These are phyloP conservation scores for Rana temporaria DNA, from an alignment of 2,113 vertebrate genomes.

Conservation along the genomic window DNA sequence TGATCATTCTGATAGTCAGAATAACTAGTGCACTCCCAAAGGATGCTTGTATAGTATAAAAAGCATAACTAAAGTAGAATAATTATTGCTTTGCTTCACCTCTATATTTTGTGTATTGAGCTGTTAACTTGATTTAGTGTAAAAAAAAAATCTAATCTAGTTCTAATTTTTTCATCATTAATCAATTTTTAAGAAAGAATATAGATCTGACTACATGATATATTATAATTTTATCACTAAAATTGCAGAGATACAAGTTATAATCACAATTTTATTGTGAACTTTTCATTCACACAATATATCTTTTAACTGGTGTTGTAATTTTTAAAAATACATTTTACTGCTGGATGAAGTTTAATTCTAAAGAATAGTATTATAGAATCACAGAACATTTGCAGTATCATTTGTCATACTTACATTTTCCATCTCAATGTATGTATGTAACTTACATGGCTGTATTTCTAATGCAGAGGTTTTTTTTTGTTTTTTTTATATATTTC, in stretches of 20 bases:
- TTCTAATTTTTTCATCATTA: conserved; percentile 39
- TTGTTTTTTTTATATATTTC: too few species aligned
- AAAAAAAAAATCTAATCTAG: conserved; percentile 3
- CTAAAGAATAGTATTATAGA: too few species aligned
- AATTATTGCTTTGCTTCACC: not conserved
- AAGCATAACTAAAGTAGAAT: not conserved
- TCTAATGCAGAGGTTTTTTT: too few species aligned
- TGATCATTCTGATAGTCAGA: too few species aligned
- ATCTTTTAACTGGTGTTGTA: not conserved
- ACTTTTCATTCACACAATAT: not conserved
- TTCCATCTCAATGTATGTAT: too few species aligned
- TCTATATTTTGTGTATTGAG: conserved; percentile 1
- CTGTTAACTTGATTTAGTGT: conserved; percentile 28
- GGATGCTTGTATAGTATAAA: not conserved
- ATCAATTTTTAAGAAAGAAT: conserved; percentile 35
- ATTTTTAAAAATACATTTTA: not conserved
- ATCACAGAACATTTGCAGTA: too few species aligned
- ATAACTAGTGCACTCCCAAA: not conserved
- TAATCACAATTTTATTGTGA: not conserved
- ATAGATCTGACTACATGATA: not conserved
- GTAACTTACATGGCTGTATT: too few species aligned
- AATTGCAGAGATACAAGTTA: conserved; percentile 24
- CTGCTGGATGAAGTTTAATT: too few species aligned
- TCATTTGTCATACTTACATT: too few species aligned
- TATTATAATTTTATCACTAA: conserved; percentile 22